phyloP scores from a whole-genome alignment of 1,140 invertebrate genomes.

The Caerostris darwini region DNA sequence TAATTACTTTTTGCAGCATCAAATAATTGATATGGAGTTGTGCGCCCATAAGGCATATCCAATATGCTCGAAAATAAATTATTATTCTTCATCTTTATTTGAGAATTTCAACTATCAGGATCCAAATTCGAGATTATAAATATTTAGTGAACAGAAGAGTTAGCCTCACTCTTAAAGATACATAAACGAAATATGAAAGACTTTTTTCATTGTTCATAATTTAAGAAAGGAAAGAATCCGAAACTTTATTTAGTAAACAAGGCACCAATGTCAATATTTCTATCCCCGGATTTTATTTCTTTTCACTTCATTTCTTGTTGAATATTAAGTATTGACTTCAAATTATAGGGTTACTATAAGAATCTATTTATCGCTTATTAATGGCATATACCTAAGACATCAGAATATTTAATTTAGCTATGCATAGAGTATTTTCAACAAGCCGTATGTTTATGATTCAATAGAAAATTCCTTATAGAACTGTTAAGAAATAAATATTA shows the following conservation, averaged over 20 bases:
- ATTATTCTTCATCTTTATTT: not conserved
- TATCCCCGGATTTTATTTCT: not conserved
- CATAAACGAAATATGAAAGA: not conserved
- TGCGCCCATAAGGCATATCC: slow-evolving; percentile 66
- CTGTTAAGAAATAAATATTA: too few relatives aligned
- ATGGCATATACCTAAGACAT: not conserved
- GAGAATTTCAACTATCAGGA: not conserved
- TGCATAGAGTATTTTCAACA: too few relatives aligned
- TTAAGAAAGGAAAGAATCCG: not conserved
- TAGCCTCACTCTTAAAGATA: not conserved
- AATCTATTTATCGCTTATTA: not conserved
- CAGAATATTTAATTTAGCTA: too few relatives aligned
- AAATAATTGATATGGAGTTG: slow-evolving; percentile 51
- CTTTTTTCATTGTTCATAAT: not conserved
- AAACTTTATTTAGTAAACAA: slow-evolving; percentile 54
- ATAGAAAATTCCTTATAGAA: too few relatives aligned
- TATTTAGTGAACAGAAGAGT: not conserved
- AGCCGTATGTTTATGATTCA: too few relatives aligned
- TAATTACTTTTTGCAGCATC: slow-evolving; percentile 65
- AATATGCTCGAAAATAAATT: slow-evolving; percentile 57
- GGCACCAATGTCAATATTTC: slow-evolving; percentile 67
- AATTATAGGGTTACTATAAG: not conserved
- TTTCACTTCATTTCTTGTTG: not conserved
- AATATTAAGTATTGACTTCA: not conserved
- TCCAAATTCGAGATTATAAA: not conserved